Evolutionary conservation across 2,888 invertebrate species (phyloP), one percentile per base, ranked within the genome.

Genomic region (Idaea biselata): DNA sequence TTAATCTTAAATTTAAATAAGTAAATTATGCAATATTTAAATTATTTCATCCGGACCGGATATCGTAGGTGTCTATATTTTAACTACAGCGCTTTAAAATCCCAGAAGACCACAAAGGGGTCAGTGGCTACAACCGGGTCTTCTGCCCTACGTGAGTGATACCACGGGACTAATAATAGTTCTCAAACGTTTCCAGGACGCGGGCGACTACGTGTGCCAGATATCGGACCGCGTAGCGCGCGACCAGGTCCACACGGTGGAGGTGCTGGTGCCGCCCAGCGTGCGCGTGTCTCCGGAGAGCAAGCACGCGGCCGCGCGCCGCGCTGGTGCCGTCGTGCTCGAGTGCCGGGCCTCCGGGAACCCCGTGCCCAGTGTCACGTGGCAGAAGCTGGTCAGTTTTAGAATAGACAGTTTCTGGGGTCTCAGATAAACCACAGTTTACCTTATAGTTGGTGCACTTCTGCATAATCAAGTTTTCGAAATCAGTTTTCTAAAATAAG

Each of bases 121-220:
- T n/a, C n/a, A n/a, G n/a, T n/a, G n/a, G n/a, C n/a, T n/a, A n/a
- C n/a, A n/a, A n/a, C n/a, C n/a, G n/a, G n/a, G n/a, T n/a, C n/a
- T n/a, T n/a, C n/a, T n/a, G n/a, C n/a, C n/a, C n/a, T n/a, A n/a
- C n/a, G n/a, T n/a, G n/a, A n/a, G n/a, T n/a, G n/a, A n/a, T n/a
- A n/a, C n/a, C n/a, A n/a, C n/a, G n/a, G n/a, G n/a, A n/a, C n/a
- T n/a, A n/a, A n/a, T n/a, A n/a, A n/a, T n/a, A n/a, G n/a, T n/a
- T n/a, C n/a, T n/a, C n/a, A n/a, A n/a, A n/a, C n/a, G n/a, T n/a
- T 69, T 71, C 14, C 93, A 94, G 88, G 94, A 96, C 75, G 95
- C 95, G 0, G 94, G 94, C 5, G 94, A 95, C 89, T 96, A 96
- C 88, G 94, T 95, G 16, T 96, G 96, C 81, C 95, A 95, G 88